phyloP scores from a whole-genome alignment of 2,888 invertebrate species.

The Tipula helvola region DNA sequence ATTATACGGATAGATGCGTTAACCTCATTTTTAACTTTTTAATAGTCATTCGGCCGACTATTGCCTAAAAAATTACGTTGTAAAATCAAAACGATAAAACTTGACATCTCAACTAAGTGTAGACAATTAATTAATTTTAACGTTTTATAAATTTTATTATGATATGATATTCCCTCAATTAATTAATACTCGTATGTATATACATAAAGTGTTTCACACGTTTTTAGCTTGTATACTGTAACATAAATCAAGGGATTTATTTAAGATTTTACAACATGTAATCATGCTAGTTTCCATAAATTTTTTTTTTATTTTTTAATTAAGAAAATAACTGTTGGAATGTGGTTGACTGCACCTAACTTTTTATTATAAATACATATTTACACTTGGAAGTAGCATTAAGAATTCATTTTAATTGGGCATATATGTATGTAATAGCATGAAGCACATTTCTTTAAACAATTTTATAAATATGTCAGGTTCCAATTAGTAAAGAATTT shows the following conservation, averaged over 20 bases:
- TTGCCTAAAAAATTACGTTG: too few relatives aligned
- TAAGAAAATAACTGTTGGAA: not conserved
- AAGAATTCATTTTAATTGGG: not conserved
- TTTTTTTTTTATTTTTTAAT: not conserved
- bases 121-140: not conserved
- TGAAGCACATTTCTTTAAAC: not conserved
- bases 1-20: too few relatives aligned
- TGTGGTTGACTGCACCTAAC: not conserved
- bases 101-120: not conserved
- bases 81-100: not conserved
- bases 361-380: not conserved
- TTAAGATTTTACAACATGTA: not conserved
- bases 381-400: not conserved
- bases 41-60: too few relatives aligned
- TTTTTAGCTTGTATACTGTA: not conserved
- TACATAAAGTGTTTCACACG: not conserved
- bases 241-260: not conserved
- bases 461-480: not conserved
- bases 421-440: not conserved
- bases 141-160: not conserved
- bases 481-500: not conserved
- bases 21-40: too few relatives aligned
- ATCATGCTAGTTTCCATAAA: too few relatives aligned
- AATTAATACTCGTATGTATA: not conserved
- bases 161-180: not conserved